Evolutionary conservation across 1,140 invertebrate species (phyloP), one percentile per base, ranked within the genome.

Genomic region (Reticulitermes speratus): DNA sequence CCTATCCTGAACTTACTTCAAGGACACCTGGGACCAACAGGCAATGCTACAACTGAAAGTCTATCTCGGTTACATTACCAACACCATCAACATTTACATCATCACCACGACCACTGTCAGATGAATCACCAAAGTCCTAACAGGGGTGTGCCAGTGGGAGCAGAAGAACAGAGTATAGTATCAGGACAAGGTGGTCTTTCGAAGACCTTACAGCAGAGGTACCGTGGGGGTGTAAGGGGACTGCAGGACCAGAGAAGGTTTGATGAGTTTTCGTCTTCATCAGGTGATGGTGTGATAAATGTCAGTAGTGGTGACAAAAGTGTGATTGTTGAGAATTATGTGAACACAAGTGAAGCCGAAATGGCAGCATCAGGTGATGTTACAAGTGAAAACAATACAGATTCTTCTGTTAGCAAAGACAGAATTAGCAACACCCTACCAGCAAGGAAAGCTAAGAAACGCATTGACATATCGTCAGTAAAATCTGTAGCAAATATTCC

Each of bases 371-470:
- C 89, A 84, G 90, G 89, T 84, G 90, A 91, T 85, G 65, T 75
- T n/a, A 86, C 59, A n/a, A 44, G 48, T 48, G 86, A 86, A 38
- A 86, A 81, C 81, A 90, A 89, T 85, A 91, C 90, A 0, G 90
- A 91, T 86, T 90, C 89, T 23, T 91, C 90, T 23, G 90, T 89
- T 87, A 87, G 90, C 65, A 88, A 90, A 0, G 92, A 92, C 87
- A 89, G 91, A 83, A 90, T 91, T 87, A 91, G 89, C 87, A 91
- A 90, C 86, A 93, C 92, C 8, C 89, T 93, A 85, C 92, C 92
- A 44, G 91, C 91, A 7, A 88, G 91, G 32, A 93, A 92, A 89
- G 90, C 91, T 16, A 93, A 92, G 88, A 93, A 92, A 87, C 90
- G 91, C 32, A 90, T 90, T 81, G 92, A 92, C 88, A 91, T 91